Conservation (phyloP, 1,140 invertebrate genomes). For the Calephelis virginiensis region DNA sequence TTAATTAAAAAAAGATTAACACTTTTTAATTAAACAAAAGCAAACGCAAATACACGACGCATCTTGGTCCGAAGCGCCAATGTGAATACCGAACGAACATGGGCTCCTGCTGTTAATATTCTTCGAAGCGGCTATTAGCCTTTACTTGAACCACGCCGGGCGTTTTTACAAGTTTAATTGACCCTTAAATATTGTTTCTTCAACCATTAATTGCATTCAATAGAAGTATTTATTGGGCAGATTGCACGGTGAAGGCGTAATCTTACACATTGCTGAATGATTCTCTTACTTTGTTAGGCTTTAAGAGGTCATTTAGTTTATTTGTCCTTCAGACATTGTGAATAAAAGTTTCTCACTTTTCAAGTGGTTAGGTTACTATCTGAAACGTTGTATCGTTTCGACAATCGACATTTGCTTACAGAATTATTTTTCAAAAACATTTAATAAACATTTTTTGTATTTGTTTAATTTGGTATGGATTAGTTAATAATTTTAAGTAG, state of each 20-base stretch:
- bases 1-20: conserved; percentile 2
- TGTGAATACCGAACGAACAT: conserved; percentile 29
- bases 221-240: conserved; percentile 63
- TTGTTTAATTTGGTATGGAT: too few species aligned
- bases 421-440: too few species aligned
- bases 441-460: too few species aligned
- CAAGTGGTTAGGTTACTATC: too few species aligned
- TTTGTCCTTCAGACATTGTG: neutral
- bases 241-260: conserved; percentile 27
- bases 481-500: too few species aligned
- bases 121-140: conserved; percentile 63
- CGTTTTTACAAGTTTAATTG: conserved; percentile 62
- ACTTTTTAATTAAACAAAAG: conserved; percentile 13
- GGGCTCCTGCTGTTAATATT: conserved; percentile 64
- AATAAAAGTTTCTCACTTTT: too few species aligned
- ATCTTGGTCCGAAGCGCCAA: conserved; percentile 38
- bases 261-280: conserved; percentile 28
- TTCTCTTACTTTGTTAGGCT: conserved; percentile 10
- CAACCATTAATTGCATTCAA: conserved; percentile 58
- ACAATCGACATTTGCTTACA: too few species aligned
- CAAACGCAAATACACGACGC: conserved; percentile 4
- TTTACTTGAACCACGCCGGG: conserved; percentile 57
- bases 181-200: conserved; percentile 71
- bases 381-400: too few species aligned
- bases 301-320: neutral